Percentiles rank a stretch among this genome's conserved stretches.
phyloP scores from a whole-genome alignment of 2,797 vertebrate species.

The Sebastes steindachneri region DNA sequence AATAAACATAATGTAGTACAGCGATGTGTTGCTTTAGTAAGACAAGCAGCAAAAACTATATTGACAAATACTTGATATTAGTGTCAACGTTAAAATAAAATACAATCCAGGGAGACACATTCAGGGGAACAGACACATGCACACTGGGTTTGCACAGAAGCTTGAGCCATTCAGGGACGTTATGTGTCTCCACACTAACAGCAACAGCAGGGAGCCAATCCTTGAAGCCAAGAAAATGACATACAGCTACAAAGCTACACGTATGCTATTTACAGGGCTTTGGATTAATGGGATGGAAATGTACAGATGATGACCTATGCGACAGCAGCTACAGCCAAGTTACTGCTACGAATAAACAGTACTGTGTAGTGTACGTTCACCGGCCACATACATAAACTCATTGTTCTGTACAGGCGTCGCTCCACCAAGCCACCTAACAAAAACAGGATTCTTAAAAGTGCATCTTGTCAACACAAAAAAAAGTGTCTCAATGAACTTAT shows the following conservation, averaged over 20 bases:
- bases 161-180: constrained; percentile 44
- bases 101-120: background rate
- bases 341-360: background rate
- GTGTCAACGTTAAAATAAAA: background rate
- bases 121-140: constrained; percentile 28
- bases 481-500: background rate
- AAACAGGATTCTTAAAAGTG: constrained; percentile 70
- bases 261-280: background rate
- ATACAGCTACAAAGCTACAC: constrained; percentile 6
- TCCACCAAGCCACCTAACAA: constrained; percentile 91
- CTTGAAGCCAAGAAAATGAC: constrained; percentile 15
- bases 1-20: background rate
- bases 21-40: background rate
- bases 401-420: constrained; percentile 88
- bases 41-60: constrained; percentile 13
- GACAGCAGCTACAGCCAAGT: constrained; percentile 51
- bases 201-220: background rate
- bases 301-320: background rate
- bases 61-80: constrained; percentile 18
- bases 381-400: constrained; percentile 92
- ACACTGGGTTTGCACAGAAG: constrained; percentile 20
- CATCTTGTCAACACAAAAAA: constrained; percentile 15
- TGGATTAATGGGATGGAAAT: constrained; percentile 46
- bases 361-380: constrained; percentile 12
- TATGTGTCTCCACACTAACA: background rate